These are phyloP conservation scores for Drosophila willistoni DNA, from an alignment of 1,140 invertebrate species.

Conservation along the genomic window DNA sequence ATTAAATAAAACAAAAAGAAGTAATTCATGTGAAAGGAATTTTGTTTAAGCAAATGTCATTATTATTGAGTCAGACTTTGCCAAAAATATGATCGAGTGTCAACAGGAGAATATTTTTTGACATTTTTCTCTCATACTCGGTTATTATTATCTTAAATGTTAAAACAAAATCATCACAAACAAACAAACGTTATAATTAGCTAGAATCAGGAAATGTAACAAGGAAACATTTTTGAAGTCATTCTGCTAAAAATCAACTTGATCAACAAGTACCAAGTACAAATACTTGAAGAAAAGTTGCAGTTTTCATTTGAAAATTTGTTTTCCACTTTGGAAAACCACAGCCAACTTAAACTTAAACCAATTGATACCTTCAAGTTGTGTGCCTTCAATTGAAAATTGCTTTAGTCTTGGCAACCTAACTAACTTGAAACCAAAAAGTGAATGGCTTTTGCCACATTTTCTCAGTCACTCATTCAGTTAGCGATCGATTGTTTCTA, in stretches of 20 bases:
- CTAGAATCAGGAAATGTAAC: too few species aligned
- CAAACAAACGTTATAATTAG: too few species aligned
- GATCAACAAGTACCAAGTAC: too few species aligned
- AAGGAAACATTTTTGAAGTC: too few species aligned
- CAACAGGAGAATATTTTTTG: not conserved
- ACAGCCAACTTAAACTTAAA: not conserved
- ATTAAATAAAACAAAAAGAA: conserved; percentile 7
- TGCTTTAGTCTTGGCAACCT: not conserved
- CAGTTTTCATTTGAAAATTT: too few species aligned
- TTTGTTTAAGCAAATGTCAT: not conserved
- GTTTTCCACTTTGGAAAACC: too few species aligned
- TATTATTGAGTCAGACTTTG: not conserved
- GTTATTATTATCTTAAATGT: too few species aligned
- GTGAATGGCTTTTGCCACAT: conserved; percentile 53
- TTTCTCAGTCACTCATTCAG: conserved; percentile 22
- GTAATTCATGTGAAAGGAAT: conserved; percentile 15
- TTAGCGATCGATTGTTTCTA: conserved; percentile 47
- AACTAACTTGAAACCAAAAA: conserved; percentile 42
- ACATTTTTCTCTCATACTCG: too few species aligned
- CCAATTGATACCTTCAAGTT: conserved; percentile 18
- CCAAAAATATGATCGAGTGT: not conserved
- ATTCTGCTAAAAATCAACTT: too few species aligned
- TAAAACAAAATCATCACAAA: too few species aligned
- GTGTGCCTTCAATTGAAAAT: conserved; percentile 16
- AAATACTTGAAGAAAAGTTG: too few species aligned